Evolutionary conservation across 2,797 vertebrate species (phyloP).

Genomic region (Anisognathus igniventris): DNA sequence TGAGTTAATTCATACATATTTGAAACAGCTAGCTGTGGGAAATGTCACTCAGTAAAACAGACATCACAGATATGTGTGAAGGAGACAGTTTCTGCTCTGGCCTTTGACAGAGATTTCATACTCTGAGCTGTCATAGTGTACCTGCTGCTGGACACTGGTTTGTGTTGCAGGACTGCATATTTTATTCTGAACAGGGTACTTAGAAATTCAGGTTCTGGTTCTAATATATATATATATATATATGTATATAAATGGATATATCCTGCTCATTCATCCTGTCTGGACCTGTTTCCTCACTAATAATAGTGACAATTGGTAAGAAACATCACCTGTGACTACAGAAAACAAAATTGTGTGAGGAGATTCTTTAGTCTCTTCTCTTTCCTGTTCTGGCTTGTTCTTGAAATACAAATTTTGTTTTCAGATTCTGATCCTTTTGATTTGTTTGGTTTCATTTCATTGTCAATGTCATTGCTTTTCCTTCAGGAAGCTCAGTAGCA

Average conservation of each 20-base stretch:
- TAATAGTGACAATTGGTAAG: neutral
- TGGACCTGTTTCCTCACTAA: no score
- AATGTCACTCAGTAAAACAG: neutral
- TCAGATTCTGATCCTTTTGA: neutral
- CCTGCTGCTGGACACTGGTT: neutral
- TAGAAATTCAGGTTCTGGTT: no score
- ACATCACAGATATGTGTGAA: neutral
- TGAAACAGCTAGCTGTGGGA: neutral
- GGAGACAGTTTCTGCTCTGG: neutral
- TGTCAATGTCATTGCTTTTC: neutral
- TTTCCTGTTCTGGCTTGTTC: neutral
- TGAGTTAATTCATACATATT: neutral
- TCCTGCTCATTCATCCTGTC: no score
- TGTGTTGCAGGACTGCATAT: neutral
- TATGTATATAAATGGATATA: no score
- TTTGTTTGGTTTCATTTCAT: neutral
- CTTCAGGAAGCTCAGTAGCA: accelerated
- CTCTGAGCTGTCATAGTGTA: neutral
- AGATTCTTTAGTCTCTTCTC: neutral
- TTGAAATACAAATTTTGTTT: neutral
- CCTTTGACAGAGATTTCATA: neutral
- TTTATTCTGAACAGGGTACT: neutral
- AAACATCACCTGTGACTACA: neutral
- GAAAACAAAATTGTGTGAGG: neutral
- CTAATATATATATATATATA: no score